Conservation (phyloP, 53 echinoderm and acorn worm genomes). For the Arbacia lixula region DNA sequence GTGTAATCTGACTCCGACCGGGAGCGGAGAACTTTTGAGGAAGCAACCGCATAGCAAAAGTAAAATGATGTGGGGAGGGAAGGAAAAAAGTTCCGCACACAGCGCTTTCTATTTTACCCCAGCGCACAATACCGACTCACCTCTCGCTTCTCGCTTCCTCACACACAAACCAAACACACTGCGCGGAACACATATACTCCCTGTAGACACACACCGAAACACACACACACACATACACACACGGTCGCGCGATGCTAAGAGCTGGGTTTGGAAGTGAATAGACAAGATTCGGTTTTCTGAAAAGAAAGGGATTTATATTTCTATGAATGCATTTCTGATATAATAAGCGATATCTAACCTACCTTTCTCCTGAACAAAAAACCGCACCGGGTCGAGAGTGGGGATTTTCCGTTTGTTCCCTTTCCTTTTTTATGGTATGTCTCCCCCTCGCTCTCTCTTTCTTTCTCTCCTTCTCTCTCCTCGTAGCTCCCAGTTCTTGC, state of each 20-base stretch:
- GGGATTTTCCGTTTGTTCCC: not conserved
- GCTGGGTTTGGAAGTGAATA: not conserved
- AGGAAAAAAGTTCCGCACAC: conserved; percentile 21
- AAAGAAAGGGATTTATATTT: conserved; percentile 51
- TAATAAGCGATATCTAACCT: conserved; percentile 37
- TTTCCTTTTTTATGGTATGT: too few species aligned
- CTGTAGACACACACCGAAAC: conserved; percentile 14
- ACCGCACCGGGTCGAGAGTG: conserved; percentile 22
- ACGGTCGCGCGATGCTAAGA: conserved; percentile 12
- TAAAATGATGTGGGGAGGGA: conserved; percentile 31
- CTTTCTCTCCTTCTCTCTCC: too few species aligned
- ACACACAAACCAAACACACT: not conserved
- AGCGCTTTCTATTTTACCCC: conserved; percentile 48
- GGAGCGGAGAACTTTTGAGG: conserved; percentile 30
- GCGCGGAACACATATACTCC: not conserved
- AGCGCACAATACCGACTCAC: conserved; percentile 1
- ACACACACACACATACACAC: conserved; percentile 26
- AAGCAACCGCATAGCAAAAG: conserved; percentile 38
- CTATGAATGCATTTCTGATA: conserved; percentile 52
- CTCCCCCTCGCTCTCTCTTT: too few species aligned
- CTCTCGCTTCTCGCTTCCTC: not conserved
- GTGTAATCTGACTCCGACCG: conserved; percentile 26
- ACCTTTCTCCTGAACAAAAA: conserved; percentile 27
- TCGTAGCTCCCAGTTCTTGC: too few species aligned
- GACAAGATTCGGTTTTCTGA: not conserved